A percentile compares a stretch with the other conserved stretches of the same genome.
These are phyloP conservation scores for Ciconia stormi DNA, from an alignment of 2,113 vertebrate species.

Conservation along the genomic window DNA sequence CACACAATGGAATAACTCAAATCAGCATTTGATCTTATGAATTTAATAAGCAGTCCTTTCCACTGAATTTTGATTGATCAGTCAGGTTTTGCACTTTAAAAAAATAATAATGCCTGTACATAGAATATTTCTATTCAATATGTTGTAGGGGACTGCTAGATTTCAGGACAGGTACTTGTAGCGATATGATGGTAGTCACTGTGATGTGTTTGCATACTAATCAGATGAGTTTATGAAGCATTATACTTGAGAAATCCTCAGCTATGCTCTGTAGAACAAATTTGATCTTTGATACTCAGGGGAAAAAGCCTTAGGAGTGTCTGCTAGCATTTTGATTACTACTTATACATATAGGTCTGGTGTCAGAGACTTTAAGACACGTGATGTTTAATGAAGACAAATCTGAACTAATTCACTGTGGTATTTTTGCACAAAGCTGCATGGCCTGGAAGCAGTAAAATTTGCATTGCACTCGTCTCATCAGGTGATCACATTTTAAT, in stretches of 20 bases:
- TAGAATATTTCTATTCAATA: neutral
- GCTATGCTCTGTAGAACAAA: slow-evolving; percentile 1
- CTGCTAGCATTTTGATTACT: slow-evolving; percentile 10
- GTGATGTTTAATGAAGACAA: neutral
- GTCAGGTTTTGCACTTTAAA: neutral
- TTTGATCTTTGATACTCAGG: slow-evolving; percentile 30
- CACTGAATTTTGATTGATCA: neutral
- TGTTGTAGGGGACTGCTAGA: neutral
- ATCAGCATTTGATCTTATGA: neutral
- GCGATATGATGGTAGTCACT: neutral
- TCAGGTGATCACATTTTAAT: neutral
- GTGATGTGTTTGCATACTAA: slow-evolving; percentile 27
- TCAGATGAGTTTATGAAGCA: slow-evolving; percentile 14
- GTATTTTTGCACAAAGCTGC: neutral
- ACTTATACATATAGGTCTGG: neutral
- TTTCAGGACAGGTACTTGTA: neutral
- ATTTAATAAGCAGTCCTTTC: neutral
- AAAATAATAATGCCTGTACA: neutral
- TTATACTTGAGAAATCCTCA: neutral
- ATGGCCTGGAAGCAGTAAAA: neutral
- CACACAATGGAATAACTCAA: neutral
- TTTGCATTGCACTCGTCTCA: neutral
- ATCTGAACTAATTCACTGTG: neutral
- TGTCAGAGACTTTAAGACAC: neutral
- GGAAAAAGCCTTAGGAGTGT: neutral